A percentile compares a stretch with the other conserved stretches of the same genome.
These are phyloP conservation scores for Speoplatyrhinus poulsoni DNA, from an alignment of 2,113 vertebrate species.

Conservation along the genomic window DNA sequence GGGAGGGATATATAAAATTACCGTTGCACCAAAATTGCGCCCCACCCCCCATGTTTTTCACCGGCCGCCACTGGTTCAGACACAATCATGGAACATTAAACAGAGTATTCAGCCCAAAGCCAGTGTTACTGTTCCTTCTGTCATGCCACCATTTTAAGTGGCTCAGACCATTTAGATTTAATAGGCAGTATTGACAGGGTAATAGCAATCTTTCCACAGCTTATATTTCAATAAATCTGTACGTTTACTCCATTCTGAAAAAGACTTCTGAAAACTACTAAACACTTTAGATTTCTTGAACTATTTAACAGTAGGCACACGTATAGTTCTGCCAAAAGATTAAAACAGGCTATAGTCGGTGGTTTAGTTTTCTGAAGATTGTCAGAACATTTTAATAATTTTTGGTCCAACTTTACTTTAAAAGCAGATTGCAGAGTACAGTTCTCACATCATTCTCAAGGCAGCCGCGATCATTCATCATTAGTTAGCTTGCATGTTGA, in stretches of 20 bases:
- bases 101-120: conserved; percentile 12
- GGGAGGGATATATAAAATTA: too few species aligned
- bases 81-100: conserved; percentile 24
- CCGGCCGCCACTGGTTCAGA: too few species aligned
- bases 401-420: too few species aligned
- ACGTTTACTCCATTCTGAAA: background rate
- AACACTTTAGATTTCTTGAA: background rate
- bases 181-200: conserved; percentile 27
- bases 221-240: conserved; percentile 12
- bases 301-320: background rate
- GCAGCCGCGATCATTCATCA: background rate
- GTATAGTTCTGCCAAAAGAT: background rate
- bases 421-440: too few species aligned
- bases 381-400: too few species aligned
- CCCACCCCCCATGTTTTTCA: too few species aligned
- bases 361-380: too few species aligned
- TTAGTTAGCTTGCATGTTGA: too few species aligned
- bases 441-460: background rate
- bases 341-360: background rate
- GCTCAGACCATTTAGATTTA: conserved; percentile 30
- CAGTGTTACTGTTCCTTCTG: conserved; percentile 15
- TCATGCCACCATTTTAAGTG: conserved; percentile 26
- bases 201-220: conserved; percentile 11
- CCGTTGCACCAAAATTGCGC: too few species aligned
- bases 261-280: background rate